Base-by-base conservation (phyloP, 2,113 vertebrate genomes). In the Orthonyx spaldingii region DNA sequence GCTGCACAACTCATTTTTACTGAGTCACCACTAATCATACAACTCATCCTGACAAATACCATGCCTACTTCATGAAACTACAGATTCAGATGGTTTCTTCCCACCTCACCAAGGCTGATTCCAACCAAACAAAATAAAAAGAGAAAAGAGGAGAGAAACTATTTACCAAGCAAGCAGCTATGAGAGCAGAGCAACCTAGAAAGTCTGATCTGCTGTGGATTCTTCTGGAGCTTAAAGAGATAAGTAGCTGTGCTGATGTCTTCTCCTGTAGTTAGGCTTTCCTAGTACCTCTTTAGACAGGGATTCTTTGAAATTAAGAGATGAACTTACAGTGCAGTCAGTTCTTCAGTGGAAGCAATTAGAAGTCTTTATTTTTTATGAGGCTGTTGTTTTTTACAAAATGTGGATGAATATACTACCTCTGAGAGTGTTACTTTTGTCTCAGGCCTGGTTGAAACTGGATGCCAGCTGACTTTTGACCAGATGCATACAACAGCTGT, bases 1-100 rank as follows among this genome's bases (percentile, higher is more conserved):
- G 56, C 42, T 35, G 22, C 46, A 76, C 2, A 33, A 81, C 41
- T 41, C 12, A 37, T 79, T 96, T 96, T 61, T 47, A 89, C 57
- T 60, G 42, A 95, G 81, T 91, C 75, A 86, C 47, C 16, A 9
- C 63, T 4, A 20, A 72, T 49, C 33, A 35, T 32, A 78, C 35
- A 72, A 66, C 69, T 74, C 26, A 60, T 72, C 49, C 63, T 86
- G 64, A 84, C 15, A 91, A 89, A 72, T 24, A 79, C 4, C 68
- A 85, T 79, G 33, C 35, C 64, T 63, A 23, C 26, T 84, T 69
- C 35, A 69, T 75, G 42, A 92, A 96, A 96, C 83, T 6, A 1
- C 82, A 84, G 81, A 97, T 91, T 35, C 93, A 93, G 52, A 91
- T 70, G 92, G 66, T 87, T 96, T 96, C 87, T 96, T 97, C 46